Evolutionary conservation across 2,113 vertebrate species (phyloP), one percentile per base, ranked within the genome.

Genomic region (Sander lucioperca): DNA sequence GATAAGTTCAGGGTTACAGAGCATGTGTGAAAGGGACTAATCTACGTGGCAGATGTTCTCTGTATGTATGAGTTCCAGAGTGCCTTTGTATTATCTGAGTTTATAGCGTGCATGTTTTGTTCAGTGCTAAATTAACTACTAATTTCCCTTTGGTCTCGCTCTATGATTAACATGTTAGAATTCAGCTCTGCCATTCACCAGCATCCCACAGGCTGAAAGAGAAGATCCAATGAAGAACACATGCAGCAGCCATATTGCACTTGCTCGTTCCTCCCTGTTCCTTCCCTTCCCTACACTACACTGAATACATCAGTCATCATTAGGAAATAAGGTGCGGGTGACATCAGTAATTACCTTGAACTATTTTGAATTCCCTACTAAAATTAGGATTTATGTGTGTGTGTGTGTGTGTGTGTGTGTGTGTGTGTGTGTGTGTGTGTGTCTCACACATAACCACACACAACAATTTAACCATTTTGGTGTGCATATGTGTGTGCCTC

Each of bases 141-240:
- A 16, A 82, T 89, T 92, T 91, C 80, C 71, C 79, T 67, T 56
- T 45, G 76, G 74, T 36, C 47, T 78, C 33, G 30, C 1, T 66
- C 48, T 80, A 73, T 92, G 79, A 90, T 92, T 77, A 81, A 13
- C 62, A 75, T 16, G 62, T 92, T 89, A 80, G 64, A 59, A 90
- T 93, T 85, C 89, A 78, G 67, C 62, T 65, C 73, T 65, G 23
- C 16, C 66, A 66, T 87, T 85, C 82, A 79, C 39, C 66, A 43
- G 12, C 45, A 69, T 80, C 80, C 50, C 63, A 83, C 74, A 80
- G 79, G 64, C 59, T 57, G 45, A 43, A 74, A 33, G 48, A 65
- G 11, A 72, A 58, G 13, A 85, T 30, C 45, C 30, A 16, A 43
- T 43, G 39, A 43, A 43, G 62, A 77, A 68, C 47, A 68, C 66